These are phyloP conservation scores for Camponotus fellah DNA, from an alignment of 2,888 invertebrate species.

Conservation along the genomic window DNA sequence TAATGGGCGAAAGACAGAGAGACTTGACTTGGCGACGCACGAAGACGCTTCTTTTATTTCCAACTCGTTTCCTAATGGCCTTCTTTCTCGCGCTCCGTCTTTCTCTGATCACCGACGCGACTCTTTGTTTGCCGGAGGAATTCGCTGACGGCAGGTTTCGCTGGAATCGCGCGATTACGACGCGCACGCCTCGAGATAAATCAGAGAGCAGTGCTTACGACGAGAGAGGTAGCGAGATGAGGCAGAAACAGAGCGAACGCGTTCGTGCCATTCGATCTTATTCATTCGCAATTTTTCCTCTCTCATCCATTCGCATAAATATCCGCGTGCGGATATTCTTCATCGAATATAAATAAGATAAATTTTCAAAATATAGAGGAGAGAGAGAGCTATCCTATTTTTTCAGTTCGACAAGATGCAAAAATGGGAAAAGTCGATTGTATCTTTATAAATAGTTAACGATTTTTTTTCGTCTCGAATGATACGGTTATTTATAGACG, in stretches of 20 bases:
- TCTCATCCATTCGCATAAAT: background rate
- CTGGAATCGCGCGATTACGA: slow-evolving; percentile 71
- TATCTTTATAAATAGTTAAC: slow-evolving; percentile 9
- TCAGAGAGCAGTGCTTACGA: slow-evolving; percentile 51
- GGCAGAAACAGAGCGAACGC: background rate
- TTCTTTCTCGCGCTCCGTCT: slow-evolving; percentile 35
- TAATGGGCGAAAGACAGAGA: background rate
- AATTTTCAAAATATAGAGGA: background rate
- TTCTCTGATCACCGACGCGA: slow-evolving; percentile 46
- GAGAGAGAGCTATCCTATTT: background rate
- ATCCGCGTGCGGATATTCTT: background rate
- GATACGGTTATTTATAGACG: slow-evolving; percentile 14
- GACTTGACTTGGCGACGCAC: background rate
- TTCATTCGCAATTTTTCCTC: background rate
- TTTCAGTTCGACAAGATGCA: background rate
- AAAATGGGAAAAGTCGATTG: background rate
- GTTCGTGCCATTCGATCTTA: slow-evolving; percentile 47
- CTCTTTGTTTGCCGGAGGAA: slow-evolving; percentile 73
- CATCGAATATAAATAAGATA: background rate
- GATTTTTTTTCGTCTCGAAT: background rate
- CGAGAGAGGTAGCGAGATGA: slow-evolving; percentile 39
- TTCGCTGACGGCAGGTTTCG: slow-evolving; percentile 77
- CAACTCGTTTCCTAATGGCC: slow-evolving; percentile 37
- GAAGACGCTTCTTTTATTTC: slow-evolving; percentile 29
- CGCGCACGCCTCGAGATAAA: slow-evolving; percentile 70